Conservation (phyloP, 1,140 invertebrate genomes). For the Drosophila murphyi region DNA sequence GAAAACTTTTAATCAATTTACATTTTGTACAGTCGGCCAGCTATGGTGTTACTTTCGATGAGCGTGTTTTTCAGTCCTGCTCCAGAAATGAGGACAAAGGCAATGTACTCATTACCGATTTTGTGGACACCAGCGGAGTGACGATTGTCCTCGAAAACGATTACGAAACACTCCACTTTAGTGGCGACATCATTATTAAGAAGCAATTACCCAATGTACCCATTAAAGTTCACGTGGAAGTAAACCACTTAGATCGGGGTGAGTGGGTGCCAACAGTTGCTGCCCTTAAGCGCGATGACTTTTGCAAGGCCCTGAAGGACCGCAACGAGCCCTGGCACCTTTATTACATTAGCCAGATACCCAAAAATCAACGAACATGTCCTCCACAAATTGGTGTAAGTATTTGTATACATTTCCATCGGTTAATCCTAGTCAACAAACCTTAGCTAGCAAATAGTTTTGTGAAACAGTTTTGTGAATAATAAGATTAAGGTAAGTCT, state of each 20-base stretch:
- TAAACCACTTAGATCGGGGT: conserved; percentile 47
- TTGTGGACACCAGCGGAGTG: conserved; percentile 41
- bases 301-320: conserved; percentile 44
- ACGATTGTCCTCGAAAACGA: conserved; percentile 14
- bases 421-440: too few relatives aligned
- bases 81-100: conserved; percentile 22
- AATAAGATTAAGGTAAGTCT: too few relatives aligned
- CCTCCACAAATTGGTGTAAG: conserved; percentile 52
- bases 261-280: conserved; percentile 38
- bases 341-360: conserved; percentile 7
- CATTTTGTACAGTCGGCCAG: conserved; percentile 12
- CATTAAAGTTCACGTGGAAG: conserved; percentile 38
- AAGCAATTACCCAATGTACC: background rate
- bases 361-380: conserved; percentile 31
- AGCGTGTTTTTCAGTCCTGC: conserved; percentile 33
- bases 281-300: conserved; percentile 29
- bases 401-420: background rate
- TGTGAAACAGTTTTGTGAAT: too few relatives aligned
- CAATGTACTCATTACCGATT: conserved; percentile 8
- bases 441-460: too few relatives aligned
- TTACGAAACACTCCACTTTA: conserved; percentile 40
- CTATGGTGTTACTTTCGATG: conserved; percentile 50
- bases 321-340: conserved; percentile 48
- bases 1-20: too few relatives aligned
- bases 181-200: conserved; percentile 33